Conservation (phyloP, 2,113 vertebrate genomes). For the Pungitius pungitius region DNA sequence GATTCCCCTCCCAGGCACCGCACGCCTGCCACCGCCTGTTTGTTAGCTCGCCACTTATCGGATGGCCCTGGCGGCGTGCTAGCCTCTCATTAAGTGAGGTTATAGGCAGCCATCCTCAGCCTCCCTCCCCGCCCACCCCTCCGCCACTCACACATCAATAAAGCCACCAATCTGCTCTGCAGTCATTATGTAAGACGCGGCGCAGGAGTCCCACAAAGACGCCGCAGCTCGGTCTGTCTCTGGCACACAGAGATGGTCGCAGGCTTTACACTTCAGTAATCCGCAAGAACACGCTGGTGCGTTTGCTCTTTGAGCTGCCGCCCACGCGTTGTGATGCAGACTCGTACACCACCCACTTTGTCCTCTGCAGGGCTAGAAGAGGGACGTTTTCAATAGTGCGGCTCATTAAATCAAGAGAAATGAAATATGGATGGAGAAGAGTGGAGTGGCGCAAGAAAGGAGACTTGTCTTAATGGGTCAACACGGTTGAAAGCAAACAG, state of each 20-base stretch:
- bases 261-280: slow-evolving; percentile 17
- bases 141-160: slow-evolving; percentile 65
- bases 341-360: slow-evolving; percentile 51
- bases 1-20: slow-evolving; percentile 13
- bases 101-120: slow-evolving; percentile 27
- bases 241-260: slow-evolving; percentile 7
- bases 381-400: background rate
- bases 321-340: slow-evolving; percentile 50
- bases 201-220: slow-evolving; percentile 1
- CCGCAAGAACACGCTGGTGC: slow-evolving; percentile 18
- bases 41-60: slow-evolving; percentile 43
- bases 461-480: background rate
- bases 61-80: slow-evolving; percentile 32
- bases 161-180: slow-evolving; percentile 66
- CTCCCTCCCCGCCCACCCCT: slow-evolving; percentile 39
- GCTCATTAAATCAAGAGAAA: background rate
- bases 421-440: background rate
- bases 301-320: slow-evolving; percentile 42
- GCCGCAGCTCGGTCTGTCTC: slow-evolving; percentile 27
- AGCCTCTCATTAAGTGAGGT: slow-evolving; percentile 51
- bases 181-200: slow-evolving; percentile 66
- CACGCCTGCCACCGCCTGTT: slow-evolving; percentile 29
- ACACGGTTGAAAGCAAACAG: background rate
- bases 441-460: background rate
- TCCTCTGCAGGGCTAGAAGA: slow-evolving; percentile 19